Evolutionary conservation across 35 echinoderm and acorn worm species (phyloP).

Genomic region (Ptychodera flava): DNA sequence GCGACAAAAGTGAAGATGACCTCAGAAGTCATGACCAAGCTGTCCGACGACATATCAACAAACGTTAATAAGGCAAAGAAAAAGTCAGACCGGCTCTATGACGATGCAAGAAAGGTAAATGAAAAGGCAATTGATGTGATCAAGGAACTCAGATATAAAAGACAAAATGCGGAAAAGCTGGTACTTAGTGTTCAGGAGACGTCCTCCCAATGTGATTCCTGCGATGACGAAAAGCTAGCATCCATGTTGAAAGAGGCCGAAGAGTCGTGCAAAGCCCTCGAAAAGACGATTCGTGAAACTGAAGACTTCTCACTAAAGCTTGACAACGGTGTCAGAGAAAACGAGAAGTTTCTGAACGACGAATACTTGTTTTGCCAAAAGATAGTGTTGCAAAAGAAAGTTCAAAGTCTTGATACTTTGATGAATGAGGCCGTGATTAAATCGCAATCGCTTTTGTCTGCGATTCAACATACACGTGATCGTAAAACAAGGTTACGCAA

Average conservation of each 20-base stretch:
- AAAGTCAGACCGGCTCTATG: background rate
- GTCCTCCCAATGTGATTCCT: background rate
- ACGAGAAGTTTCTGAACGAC: background rate
- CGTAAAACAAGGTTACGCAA: background rate
- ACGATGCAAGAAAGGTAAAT: background rate
- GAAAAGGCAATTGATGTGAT: background rate
- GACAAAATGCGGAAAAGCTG: background rate
- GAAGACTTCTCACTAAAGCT: background rate
- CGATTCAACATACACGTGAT: background rate
- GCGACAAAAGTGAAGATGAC: background rate
- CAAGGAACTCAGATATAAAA: background rate
- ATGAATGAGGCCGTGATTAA: background rate
- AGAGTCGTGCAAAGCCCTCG: background rate
- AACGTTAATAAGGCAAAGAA: background rate
- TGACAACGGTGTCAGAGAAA: background rate
- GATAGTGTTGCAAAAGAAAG: background rate
- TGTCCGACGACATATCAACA: background rate
- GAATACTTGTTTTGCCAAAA: background rate
- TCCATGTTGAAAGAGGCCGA: background rate
- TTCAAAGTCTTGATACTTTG: background rate
- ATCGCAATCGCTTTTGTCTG: background rate
- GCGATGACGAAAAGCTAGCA: background rate
- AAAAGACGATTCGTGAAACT: background rate
- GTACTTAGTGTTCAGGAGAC: background rate
- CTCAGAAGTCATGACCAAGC: background rate